Evolutionary conservation across 2,888 invertebrate species (phyloP), one percentile per base, ranked within the genome.

Genomic region (Acanthosepion esculentum): DNA sequence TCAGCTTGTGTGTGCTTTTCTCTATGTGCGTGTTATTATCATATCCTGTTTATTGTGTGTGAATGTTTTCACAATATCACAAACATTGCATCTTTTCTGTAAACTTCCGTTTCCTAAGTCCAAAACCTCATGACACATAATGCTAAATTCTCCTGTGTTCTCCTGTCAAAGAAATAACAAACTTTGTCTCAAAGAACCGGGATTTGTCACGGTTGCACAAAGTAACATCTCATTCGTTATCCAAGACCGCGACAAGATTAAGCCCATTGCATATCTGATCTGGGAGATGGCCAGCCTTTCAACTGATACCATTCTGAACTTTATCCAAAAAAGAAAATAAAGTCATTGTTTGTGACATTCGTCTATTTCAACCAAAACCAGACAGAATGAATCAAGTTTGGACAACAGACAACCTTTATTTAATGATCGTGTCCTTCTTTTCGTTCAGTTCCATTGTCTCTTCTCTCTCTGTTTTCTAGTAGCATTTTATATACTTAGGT

Each of bases 141-240:
- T 78, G 78, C 7, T 78, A n/a, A 78, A 78, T 78, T 78, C 78
- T 78, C 78, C 18, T 7, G 78, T 33, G 78, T 78, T 15, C n/a
- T 78, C 78, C 78, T 78, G 78, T 78, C 78, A 78, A 78, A 78
- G n/a, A n/a, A 78, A 78, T 78, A 78, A 78, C 78, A 78, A 64
- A 26, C 18, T 78, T n/a, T 78, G 78, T 78, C 78, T 78, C 78
- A 33, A 78, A 78, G n/a, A 78, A 78, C 29, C n/a, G 78, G 78
- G 78, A 78, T n/a, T 78, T 78, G 78, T 78, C 78, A 78, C n/a
- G 78, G 78, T 78, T 10, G n/a, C 15, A 78, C 78, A 78, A 78
- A n/a, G 78, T 78, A 78, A 78, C 78, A n/a, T 78, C n/a, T n/a
- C 78, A 15, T 78, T 78, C 78, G 78, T 18, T 78, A 78, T 78